Conservation (phyloP, 35 echinoderm and acorn worm genomes). For the Apostichopus californicus region DNA sequence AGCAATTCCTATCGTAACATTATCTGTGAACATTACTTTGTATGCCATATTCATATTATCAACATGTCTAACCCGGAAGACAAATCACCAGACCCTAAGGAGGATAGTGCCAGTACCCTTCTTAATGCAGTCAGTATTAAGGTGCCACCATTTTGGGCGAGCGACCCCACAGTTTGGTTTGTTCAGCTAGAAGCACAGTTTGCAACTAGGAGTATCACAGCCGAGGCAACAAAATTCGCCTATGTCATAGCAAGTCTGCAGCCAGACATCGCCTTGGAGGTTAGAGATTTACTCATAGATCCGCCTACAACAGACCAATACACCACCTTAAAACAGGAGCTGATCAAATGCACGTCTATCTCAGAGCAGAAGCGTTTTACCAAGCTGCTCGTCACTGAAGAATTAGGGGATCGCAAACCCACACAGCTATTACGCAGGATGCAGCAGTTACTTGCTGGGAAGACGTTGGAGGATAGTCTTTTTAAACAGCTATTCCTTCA, state of each 20-base stretch:
- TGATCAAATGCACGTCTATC: constrained; percentile 43
- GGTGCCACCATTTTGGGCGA: constrained; percentile 63
- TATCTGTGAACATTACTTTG: no score
- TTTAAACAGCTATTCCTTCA: constrained; percentile 54
- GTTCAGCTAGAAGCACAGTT: constrained; percentile 70
- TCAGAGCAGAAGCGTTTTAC: constrained; percentile 63
- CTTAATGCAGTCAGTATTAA: constrained; percentile 40
- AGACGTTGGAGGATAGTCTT: constrained; percentile 10
- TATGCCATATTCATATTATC: neutral
- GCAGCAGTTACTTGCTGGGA: constrained; percentile 50
- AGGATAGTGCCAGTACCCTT: neutral
- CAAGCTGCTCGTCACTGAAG: constrained; percentile 10
- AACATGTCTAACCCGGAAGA: neutral
- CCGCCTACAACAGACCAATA: constrained; percentile 12
- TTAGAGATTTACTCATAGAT: constrained; percentile 29
- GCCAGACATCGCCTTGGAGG: constrained; percentile 29
- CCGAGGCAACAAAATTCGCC: constrained; percentile 49
- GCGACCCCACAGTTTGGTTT: constrained; percentile 63
- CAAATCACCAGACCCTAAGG: neutral
- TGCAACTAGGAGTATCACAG: constrained; percentile 44
- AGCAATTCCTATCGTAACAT: no score
- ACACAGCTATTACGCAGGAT: constrained; percentile 54
- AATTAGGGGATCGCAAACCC: constrained; percentile 41
- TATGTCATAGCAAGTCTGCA: constrained; percentile 54
- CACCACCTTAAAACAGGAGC: constrained; percentile 21